Conservation (phyloP, 2,888 invertebrate genomes). For the Eurois occulta region DNA sequence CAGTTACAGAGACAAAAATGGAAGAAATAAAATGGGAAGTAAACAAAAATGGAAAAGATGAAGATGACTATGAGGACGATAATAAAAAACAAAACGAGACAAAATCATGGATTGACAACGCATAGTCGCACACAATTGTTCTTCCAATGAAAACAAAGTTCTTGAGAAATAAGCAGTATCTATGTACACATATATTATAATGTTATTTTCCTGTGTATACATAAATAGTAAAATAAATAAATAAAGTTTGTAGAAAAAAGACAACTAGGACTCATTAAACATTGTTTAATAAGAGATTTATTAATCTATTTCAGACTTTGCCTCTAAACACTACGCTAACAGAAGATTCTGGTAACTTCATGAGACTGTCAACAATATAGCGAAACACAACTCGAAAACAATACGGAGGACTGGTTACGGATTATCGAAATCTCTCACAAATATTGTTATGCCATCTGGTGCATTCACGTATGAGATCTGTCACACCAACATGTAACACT, state of each 20-base stretch:
- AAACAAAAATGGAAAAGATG: background rate
- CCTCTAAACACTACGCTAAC: background rate
- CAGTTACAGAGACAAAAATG: background rate
- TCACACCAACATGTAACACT: constrained; percentile 27
- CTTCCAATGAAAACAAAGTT: background rate
- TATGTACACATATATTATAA: too few species aligned
- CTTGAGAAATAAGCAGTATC: too few species aligned
- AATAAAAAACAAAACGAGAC: background rate
- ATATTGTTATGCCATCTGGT: constrained; percentile 32
- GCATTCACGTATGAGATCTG: constrained; percentile 31
- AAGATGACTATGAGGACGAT: background rate
- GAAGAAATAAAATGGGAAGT: too few species aligned
- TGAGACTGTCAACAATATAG: background rate
- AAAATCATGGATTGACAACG: background rate
- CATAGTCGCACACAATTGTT: background rate
- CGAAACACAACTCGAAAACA: background rate
- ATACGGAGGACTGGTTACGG: background rate
- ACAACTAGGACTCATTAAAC: background rate
- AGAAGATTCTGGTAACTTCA: background rate
- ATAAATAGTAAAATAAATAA: too few species aligned
- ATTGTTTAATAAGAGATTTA: background rate
- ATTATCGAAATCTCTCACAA: constrained; percentile 27
- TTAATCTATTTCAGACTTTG: background rate
- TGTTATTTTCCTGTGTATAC: too few species aligned
- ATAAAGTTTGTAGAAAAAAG: background rate